A percentile compares a stretch with the other conserved stretches of the same genome.
Conservation (phyloP, 2,113 vertebrate species). For the Bos indicus region DNA sequence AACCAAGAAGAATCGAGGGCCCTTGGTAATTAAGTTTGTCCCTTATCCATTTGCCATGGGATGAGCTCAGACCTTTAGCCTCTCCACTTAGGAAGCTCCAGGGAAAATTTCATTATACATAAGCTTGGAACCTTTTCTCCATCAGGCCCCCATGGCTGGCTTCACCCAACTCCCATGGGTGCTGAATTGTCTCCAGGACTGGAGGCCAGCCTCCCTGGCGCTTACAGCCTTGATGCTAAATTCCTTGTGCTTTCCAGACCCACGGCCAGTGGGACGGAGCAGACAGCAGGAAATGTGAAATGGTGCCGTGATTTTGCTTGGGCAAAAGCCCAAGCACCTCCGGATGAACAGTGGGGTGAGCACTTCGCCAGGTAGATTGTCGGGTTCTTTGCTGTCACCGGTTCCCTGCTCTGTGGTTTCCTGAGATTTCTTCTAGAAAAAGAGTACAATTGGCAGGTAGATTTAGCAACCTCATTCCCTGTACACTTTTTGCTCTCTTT, state of each 20-base stretch:
- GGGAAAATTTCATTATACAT: constrained; percentile 59
- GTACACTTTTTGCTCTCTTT: neutral
- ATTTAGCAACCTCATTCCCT: neutral
- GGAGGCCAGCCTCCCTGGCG: neutral
- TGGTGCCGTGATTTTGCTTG: fast-evolving
- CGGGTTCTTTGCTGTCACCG: fast-evolving
- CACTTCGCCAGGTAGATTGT: fast-evolving
- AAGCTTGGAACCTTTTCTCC: constrained; percentile 24
- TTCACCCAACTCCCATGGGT: neutral
- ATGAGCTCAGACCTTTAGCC: constrained; percentile 61
- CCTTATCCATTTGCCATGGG: constrained; percentile 38
- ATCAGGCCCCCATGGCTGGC: neutral
- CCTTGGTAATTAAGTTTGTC: constrained; percentile 59
- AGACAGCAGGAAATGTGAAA: neutral
- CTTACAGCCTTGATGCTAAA: neutral
- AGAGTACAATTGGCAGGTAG: neutral
- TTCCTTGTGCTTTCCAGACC: neutral
- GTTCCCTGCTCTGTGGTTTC: neutral
- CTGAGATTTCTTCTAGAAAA: neutral
- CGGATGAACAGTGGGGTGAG: fast-evolving
- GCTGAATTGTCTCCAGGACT: neutral
- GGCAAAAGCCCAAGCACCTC: neutral
- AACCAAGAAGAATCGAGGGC: constrained; percentile 22
- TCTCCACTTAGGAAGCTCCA: constrained; percentile 64
- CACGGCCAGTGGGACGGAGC: neutral